Conservation (phyloP, 2,113 vertebrate genomes). For the Brienomyrus longianalis region DNA sequence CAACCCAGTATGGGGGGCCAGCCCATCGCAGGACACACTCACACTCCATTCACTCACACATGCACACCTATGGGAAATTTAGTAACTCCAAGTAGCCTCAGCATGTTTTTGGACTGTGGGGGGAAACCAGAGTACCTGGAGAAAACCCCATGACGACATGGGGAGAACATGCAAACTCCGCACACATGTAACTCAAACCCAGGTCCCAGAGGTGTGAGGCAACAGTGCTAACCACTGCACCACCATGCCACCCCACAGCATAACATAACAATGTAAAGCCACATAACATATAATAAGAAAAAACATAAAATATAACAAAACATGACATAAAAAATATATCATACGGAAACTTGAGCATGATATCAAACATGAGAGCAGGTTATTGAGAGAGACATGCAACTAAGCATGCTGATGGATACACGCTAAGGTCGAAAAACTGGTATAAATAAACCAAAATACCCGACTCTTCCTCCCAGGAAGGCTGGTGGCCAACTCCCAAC, state of each 20-base stretch:
- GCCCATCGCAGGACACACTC: too few relatives aligned
- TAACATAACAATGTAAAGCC: background rate
- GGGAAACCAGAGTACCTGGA: too few relatives aligned
- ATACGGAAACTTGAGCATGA: background rate
- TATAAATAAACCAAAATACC: background rate
- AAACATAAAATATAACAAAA: background rate
- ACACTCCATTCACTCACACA: too few relatives aligned
- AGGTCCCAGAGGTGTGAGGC: too few relatives aligned
- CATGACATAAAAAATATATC: background rate
- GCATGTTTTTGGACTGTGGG: too few relatives aligned
- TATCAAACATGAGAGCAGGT: background rate
- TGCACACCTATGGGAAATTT: too few relatives aligned
- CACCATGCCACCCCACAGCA: background rate
- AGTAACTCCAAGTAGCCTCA: too few relatives aligned
- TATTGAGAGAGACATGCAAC: background rate
- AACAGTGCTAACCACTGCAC: too few relatives aligned
- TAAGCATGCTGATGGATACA: background rate
- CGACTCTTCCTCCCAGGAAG: background rate
- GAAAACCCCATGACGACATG: too few relatives aligned
- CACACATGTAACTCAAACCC: too few relatives aligned
- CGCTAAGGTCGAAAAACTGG: background rate
- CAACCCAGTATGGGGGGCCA: too few relatives aligned
- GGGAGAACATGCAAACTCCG: too few relatives aligned
- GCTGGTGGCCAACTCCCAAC: background rate
- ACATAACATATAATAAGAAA: background rate